Conservation (phyloP, 2,797 vertebrate species). For the Pangasius larnaudii region DNA sequence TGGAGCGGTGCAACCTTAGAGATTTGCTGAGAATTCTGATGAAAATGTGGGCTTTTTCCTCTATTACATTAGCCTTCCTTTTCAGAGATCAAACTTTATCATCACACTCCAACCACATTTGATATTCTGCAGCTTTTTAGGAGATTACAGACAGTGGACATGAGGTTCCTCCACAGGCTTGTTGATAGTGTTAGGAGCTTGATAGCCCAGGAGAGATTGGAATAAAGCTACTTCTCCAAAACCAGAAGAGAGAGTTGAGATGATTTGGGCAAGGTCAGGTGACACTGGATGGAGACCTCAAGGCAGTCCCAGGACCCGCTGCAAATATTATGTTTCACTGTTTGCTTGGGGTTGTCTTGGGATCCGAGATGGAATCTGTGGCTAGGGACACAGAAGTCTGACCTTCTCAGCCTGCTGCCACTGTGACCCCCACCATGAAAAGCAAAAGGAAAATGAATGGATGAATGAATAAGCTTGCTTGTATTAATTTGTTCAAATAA, state of each 20-base stretch:
- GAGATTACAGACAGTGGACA: not conserved
- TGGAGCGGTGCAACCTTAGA: conserved; percentile 37
- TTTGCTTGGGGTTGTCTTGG: not conserved
- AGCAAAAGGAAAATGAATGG: not conserved
- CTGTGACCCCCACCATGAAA: not conserved
- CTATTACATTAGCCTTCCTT: conserved; percentile 1
- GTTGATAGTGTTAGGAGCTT: not conserved
- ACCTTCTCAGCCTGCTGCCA: not conserved
- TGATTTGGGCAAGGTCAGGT: not conserved
- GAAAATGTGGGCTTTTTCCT: conserved; percentile 34
- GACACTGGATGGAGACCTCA: not conserved
- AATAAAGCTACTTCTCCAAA: not conserved
- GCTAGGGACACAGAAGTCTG: not conserved
- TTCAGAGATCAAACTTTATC: conserved; percentile 15
- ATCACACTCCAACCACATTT: not conserved
- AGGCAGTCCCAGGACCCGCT: not conserved
- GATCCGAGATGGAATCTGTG: not conserved
- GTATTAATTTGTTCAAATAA: conserved; percentile 18
- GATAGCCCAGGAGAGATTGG: not conserved
- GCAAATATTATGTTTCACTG: not conserved
- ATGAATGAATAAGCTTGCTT: not conserved
- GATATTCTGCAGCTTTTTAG: not conserved
- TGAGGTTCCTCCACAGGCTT: not conserved
- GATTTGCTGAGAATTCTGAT: conserved; percentile 43
- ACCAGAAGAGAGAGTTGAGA: not conserved